Percentiles rank a stretch among this genome's conserved stretches.
Evolutionary conservation across 2,113 vertebrate genomes (phyloP).

Genomic region (Zosterops borbonicus): DNA sequence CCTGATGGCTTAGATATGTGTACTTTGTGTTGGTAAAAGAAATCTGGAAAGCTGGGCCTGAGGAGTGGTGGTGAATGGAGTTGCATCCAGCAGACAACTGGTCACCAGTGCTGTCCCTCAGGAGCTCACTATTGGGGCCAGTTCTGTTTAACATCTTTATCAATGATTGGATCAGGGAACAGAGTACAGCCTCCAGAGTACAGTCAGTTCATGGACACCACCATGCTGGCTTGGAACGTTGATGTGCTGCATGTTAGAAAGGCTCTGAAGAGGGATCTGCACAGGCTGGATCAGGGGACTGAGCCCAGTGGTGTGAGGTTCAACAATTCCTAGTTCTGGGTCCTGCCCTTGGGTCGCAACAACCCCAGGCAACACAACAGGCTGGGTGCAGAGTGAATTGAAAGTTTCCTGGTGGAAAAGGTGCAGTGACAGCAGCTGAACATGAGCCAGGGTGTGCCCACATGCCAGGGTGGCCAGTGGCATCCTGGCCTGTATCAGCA

Average conservation of each 20-base stretch:
- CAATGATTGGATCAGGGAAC: neutral
- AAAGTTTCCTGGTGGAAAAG: neutral
- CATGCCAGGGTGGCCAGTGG: neutral
- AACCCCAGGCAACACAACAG: rapidly evolving
- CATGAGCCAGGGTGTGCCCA: neutral
- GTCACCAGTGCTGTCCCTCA: neutral
- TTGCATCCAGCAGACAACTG: neutral
- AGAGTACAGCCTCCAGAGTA: rapidly evolving
- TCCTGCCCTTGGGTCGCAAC: neutral
- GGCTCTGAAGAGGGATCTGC: neutral
- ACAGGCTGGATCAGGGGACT: rapidly evolving
- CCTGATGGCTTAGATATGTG: neutral
- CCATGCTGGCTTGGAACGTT: neutral
- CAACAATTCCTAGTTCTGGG: rapidly evolving
- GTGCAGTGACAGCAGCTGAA: rapidly evolving
- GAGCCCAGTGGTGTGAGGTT: rapidly evolving
- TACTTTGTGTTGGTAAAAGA: neutral
- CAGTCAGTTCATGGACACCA: neutral
- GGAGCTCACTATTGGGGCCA: neutral
- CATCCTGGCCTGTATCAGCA: neutral
- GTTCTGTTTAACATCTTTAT: neutral
- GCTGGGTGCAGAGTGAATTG: neutral
- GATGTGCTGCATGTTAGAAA: neutral
- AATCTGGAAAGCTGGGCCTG: too few relatives aligned
- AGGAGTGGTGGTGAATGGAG: neutral